Base-by-base conservation (phyloP, 2,113 vertebrate species). In the Cyanoliseus patagonus region DNA sequence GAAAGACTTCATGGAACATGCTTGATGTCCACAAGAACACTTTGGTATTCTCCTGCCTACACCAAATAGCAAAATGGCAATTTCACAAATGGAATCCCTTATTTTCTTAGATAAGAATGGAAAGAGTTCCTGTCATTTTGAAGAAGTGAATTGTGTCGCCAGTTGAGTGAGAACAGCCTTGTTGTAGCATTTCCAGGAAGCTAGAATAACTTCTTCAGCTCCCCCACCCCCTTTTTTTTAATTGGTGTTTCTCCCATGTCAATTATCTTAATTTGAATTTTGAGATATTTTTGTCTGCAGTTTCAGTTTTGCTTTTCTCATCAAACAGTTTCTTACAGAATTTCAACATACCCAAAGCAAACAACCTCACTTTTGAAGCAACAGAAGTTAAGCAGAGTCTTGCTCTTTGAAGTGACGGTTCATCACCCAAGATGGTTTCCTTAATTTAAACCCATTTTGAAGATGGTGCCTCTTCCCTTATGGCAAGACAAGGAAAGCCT, bases 371-470 rank as follows among this genome's bases (percentile, higher is more conserved):
- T 69, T 22, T 66, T 83, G 53, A 83, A 69, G 37, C 22, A 46
- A 86, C 23, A 77, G 23, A 93, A 66, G 18, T 92, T 82, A 72
- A 78, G 78, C 27, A 25, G 15, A 27, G 13, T 47, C n/a, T 90
- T 92, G 31, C 10, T 85, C 44, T 93, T 95, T 86, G 75, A 88
- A 77, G 47, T 70, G 31, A 41, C 80, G 41, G 84, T 83, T 95
- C 52, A 57, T 92, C 52, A 49, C 31, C 5, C 22, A 77, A 62
- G 67, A 74, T 17, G 15, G n/a, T 86, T 67, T 74, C 19, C 25
- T 80, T 78, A 49, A 67, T 62, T 73, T 93, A 91, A 84, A 90
- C 47, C 11, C 13, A 31, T 79, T 83, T 85, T 86, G 67, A 85
- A 77, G 44, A 17, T 37, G 37, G 2, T n/a, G 5, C 44, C 1